phyloP scores from a whole-genome alignment of 1,140 invertebrate species.

The Venustaconcha ellipsiformis region DNA sequence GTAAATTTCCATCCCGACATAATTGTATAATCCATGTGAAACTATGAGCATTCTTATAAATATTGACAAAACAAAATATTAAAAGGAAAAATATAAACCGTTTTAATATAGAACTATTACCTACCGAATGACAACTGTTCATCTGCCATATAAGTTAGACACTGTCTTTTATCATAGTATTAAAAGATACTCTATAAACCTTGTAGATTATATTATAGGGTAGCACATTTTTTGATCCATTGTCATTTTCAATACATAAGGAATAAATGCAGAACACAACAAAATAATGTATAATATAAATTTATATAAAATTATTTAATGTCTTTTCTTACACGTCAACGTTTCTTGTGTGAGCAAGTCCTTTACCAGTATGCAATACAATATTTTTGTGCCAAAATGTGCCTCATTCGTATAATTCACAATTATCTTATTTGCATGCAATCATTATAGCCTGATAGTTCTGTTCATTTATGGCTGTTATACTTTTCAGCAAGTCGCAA shows the following conservation, averaged over 20 bases:
- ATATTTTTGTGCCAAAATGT: neutral
- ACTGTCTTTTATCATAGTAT: neutral
- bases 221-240: neutral
- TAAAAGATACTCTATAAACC: neutral
- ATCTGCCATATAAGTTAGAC: neutral
- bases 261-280: neutral
- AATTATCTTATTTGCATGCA: neutral
- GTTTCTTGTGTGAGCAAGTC: neutral
- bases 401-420: neutral
- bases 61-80: neutral
- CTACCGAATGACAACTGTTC: neutral
- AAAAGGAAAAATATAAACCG: neutral
- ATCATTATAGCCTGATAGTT: neutral
- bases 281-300: neutral
- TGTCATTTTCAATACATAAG: neutral
- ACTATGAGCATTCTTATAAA: neutral
- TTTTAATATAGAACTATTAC: neutral
- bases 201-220: neutral
- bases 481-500: constrained; percentile 90
- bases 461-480: neutral
- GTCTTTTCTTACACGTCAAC: neutral
- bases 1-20: neutral
- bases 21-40: neutral
- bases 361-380: neutral
- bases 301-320: neutral